phyloP scores from a whole-genome alignment of 2,113 vertebrate species.

The Grammomys surdaster region DNA sequence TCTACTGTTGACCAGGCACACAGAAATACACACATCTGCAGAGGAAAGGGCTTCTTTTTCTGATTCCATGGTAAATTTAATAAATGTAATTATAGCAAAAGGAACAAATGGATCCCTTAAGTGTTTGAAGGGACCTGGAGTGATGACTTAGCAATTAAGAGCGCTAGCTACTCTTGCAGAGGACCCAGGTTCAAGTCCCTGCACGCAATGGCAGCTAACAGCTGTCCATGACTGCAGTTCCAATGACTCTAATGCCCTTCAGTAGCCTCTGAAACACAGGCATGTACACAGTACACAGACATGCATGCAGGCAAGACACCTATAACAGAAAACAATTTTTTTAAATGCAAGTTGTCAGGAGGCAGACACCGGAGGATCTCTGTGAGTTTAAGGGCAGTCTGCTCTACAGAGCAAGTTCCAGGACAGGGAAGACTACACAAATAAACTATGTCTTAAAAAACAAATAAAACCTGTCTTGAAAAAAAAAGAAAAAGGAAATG shows the following conservation, averaged over 20 bases:
- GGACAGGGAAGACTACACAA: background rate
- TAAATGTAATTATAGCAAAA: slow-evolving; percentile 17
- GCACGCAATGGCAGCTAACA: too few species aligned
- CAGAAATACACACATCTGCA: background rate
- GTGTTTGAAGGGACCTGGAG: background rate
- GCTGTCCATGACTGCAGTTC: background rate
- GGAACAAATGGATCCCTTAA: background rate
- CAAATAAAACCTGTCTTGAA: too few species aligned
- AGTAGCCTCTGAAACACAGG: background rate
- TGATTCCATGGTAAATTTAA: slow-evolving; percentile 16
- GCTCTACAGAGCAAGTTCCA: background rate
- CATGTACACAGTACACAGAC: background rate
- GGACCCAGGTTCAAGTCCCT: background rate
- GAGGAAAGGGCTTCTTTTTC: background rate
- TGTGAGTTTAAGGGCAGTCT: background rate
- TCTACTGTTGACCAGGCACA: background rate
- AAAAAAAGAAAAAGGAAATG: background rate
- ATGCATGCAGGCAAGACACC: background rate
- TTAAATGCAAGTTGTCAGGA: background rate
- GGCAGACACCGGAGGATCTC: background rate
- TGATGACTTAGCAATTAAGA: too few species aligned
- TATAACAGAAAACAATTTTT: background rate
- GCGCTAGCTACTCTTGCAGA: background rate
- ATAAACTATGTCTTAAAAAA: background rate
- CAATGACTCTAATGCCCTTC: background rate